Evolutionary conservation across 2,888 invertebrate species (phyloP).

Genomic region (Drosophila emarginata): DNA sequence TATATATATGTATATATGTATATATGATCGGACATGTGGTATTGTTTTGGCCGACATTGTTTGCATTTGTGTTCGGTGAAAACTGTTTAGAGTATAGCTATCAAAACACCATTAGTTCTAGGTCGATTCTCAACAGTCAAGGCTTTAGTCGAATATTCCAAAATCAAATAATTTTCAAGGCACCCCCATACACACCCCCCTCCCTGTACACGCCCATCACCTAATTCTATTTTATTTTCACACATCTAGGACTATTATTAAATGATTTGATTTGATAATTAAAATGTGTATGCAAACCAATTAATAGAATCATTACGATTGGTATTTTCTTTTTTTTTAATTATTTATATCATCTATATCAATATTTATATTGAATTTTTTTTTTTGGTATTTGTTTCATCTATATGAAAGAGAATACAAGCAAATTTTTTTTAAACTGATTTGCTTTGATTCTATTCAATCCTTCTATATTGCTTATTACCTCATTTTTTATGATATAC

Average conservation of each 20-base stretch:
- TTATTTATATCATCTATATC: background rate
- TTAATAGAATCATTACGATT: conserved; percentile 1
- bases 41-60: conserved; percentile 15
- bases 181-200: background rate
- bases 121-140: conserved; percentile 39
- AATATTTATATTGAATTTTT: too few species aligned
- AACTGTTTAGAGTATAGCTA: conserved; percentile 42
- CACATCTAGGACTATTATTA: background rate
- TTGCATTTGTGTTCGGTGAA: conserved; percentile 21
- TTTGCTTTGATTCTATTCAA: conserved; percentile 20
- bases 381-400: conserved; percentile 10
- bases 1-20: too few species aligned
- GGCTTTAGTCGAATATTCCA: conserved; percentile 5
- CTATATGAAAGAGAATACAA: conserved; percentile 1
- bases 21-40: conserved; percentile 6
- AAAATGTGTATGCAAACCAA: conserved; percentile 7
- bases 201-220: background rate
- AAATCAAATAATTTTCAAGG: too few species aligned
- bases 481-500: conserved; percentile 1
- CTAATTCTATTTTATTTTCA: background rate
- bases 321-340: background rate
- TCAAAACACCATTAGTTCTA: conserved; percentile 45
- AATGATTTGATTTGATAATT: background rate
- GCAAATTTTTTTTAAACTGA: background rate
- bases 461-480: conserved; percentile 1